Conservation (phyloP, 2,888 invertebrate genomes). For the Blastobasis lacticolella region DNA sequence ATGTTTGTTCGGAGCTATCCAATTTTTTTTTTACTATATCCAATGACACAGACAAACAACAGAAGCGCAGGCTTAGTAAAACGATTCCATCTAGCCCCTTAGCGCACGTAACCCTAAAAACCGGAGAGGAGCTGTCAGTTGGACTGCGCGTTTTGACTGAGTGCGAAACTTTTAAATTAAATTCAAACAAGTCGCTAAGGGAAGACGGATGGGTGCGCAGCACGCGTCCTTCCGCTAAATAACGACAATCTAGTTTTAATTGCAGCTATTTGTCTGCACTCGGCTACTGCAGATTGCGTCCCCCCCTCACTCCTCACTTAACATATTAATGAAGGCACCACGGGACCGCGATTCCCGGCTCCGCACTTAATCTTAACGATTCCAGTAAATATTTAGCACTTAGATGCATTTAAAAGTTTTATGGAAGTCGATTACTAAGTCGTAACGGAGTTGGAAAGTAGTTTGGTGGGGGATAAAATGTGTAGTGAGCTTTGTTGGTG, state of each 20-base stretch:
- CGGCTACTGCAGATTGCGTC: slow-evolving; percentile 31
- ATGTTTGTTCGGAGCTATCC: too few relatives aligned
- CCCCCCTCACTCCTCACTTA: slow-evolving; percentile 13
- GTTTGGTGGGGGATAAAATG: slow-evolving; percentile 23
- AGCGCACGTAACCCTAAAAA: neutral
- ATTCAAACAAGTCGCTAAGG: slow-evolving; percentile 35
- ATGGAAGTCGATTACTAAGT: slow-evolving; percentile 36
- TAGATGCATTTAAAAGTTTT: slow-evolving; percentile 7
- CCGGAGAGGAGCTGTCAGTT: slow-evolving; percentile 28
- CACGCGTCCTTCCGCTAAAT: slow-evolving; percentile 37
- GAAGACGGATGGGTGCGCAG: slow-evolving; percentile 35
- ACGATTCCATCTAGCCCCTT: too few relatives aligned
- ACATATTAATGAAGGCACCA: slow-evolving; percentile 27
- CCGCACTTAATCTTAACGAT: slow-evolving; percentile 7
- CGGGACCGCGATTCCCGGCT: neutral
- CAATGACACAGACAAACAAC: too few relatives aligned
- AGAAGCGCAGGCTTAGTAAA: too few relatives aligned
- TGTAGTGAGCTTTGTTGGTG: slow-evolving; percentile 24
- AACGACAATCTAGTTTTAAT: slow-evolving; percentile 54
- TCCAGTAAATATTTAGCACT: slow-evolving; percentile 13
- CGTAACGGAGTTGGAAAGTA: slow-evolving; percentile 20
- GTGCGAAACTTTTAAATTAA: slow-evolving; percentile 58
- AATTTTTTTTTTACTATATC: too few relatives aligned
- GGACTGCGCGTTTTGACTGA: slow-evolving; percentile 39
- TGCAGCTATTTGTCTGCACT: slow-evolving; percentile 40